A percentile compares a stretch with the other conserved stretches of the same genome.
phyloP scores from a whole-genome alignment of 1,140 invertebrate genomes.

The Anastatus disparis region DNA sequence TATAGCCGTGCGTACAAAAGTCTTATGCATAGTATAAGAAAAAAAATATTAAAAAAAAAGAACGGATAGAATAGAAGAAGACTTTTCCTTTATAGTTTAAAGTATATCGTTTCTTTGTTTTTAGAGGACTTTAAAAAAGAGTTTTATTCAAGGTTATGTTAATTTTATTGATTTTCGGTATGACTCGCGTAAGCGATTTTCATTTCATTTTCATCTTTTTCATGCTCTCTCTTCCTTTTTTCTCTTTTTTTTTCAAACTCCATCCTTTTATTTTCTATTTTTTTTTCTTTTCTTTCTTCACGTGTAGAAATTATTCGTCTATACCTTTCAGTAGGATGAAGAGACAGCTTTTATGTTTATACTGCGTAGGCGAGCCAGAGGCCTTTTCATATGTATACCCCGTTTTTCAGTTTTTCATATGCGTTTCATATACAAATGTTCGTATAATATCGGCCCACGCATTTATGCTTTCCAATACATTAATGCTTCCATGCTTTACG shows the following conservation, averaged over 20 bases:
- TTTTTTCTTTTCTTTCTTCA: too few species aligned
- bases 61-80: not conserved
- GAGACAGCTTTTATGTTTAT: too few species aligned
- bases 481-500: not conserved
- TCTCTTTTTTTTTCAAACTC: not conserved
- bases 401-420: too few species aligned
- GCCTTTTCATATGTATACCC: too few species aligned
- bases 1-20: not conserved
- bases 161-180: not conserved
- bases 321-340: too few species aligned
- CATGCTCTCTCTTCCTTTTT: not conserved
- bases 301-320: too few species aligned
- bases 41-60: too few species aligned
- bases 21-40: not conserved
- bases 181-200: not conserved
- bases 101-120: conserved; percentile 1
- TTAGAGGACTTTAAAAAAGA: not conserved
- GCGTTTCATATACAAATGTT: too few species aligned
- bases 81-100: conserved; percentile 11
- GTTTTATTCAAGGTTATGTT: not conserved
- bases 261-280: too few species aligned
- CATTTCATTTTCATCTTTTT: conserved; percentile 1
- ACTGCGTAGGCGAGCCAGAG: too few species aligned
- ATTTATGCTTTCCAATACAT: conserved; percentile 13
- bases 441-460: too few species aligned